Base-by-base conservation (phyloP, 1,140 invertebrate species). In the Drosophila guanche region DNA sequence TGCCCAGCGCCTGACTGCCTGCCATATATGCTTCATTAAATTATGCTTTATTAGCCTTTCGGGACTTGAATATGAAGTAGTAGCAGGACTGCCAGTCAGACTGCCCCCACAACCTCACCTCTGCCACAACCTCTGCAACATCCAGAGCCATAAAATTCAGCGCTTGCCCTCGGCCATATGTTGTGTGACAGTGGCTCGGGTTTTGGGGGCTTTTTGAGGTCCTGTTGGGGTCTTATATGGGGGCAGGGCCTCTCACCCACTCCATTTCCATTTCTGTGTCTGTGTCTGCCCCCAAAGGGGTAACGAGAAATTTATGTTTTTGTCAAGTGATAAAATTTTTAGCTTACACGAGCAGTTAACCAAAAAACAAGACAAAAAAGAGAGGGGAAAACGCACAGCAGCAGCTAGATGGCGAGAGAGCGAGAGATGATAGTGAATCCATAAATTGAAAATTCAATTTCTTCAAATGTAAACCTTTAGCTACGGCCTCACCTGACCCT, bases 401-500 rank as follows among this genome's bases (percentile, higher is more conserved):
- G 16, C 16, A 42, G 33, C 16, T 6, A 42, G 12, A 12, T 27
- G 29, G 7, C 1, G 47, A 67, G 33, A 46, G 47, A 41, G 61
- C 40, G 61, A 55, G 46, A 56, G 62, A 78, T 77, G 66, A 83
- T 88, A 83, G 81, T 81, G 73, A 68, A 67, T 67, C 65, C 74
- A 88, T 86, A 88, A 88, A 86, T 86, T 88, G 74, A 86, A 86
- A 88, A 86, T 86, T 86, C 81, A 86, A 86, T 86, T 86, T 88
- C 78, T 88, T 88, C 83, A 86, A 86, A 83, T 59, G 68, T 55
- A 57, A 10, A 37, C 29, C 5, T 29, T 29, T 29, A 5, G 27
- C 5, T 0, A 6, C 45, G 41, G 41, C 43, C 73, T 81, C 65
- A 81, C 78, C 78, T 72, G 76, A 68, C 59, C 56, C 55, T 1